Evolutionary conservation across 2,113 vertebrate genomes (phyloP), one percentile per base, ranked within the genome.

Genomic region (Phodopus roborovskii): DNA sequence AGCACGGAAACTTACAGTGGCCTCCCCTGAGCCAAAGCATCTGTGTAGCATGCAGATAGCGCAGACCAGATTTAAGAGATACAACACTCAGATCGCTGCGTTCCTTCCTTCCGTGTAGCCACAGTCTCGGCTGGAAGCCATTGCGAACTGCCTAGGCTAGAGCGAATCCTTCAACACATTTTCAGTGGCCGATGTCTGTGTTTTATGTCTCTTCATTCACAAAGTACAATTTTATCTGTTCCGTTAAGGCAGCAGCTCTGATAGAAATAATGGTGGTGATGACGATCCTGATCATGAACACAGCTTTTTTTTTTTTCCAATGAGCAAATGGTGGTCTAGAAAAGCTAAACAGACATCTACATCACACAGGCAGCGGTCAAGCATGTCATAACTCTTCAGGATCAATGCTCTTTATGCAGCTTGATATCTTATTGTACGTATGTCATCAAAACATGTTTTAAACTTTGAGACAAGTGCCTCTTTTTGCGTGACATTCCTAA

Each of bases 401-500:
- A 60, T 36, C 33, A 74, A 24, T 74, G 16, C 13, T 68, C 77
- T 62, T 84, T 64, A 42, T 68, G 13, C 75, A 81, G 73, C 48
- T 90, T 36, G 39, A 1, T 39, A 28, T 60, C 10, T 92, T 94
- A 75, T 48, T 20, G 70, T n/a, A 26, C 45, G 36, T 64, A 94
- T 84, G 62, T 50, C 83, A 24, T 50, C 75, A 85, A 94, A 89
- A 81, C 7, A 58, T 75, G n/a, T 88, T 71, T 78, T 53, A 24
- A 89, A 95, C 91, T 75, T 85, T 90, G 74, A 90, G 96, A 60
- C 33, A 68, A 88, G 19, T 74, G 82, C 22, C 20, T 4, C 88
- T 70, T 66, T 88, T 88, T 62, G 3, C 39, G 91, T 26, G 30
- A 56, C 58, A 28, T 73, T 74, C 74, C 30, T 36, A 95, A 79